These are phyloP conservation scores for Acanthosoma haemorrhoidale DNA, from an alignment of 2,888 invertebrate species.

Conservation along the genomic window DNA sequence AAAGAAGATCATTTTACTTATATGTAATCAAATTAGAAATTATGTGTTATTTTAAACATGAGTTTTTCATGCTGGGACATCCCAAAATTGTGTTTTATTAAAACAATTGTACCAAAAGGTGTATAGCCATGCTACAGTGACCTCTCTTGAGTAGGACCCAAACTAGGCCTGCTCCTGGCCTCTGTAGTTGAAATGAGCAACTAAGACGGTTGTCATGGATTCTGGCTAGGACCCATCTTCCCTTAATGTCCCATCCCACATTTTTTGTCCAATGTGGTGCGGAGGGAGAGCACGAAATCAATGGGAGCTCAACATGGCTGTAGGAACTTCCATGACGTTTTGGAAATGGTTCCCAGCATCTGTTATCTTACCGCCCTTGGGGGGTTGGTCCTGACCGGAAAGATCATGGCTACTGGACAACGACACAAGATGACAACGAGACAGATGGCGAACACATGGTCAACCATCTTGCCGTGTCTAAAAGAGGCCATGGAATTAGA, in stretches of 20 bases:
- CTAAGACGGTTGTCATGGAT: background rate
- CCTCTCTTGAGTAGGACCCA: background rate
- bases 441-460: background rate
- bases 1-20: no score
- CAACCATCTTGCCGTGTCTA: background rate
- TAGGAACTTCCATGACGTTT: background rate
- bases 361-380: background rate
- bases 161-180: background rate
- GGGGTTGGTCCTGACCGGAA: background rate
- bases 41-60: no score
- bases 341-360: background rate
- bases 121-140: no score
- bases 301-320: background rate
- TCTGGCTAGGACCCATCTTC: background rate
- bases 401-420: background rate
- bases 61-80: no score
- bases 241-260: background rate
- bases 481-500: no score
- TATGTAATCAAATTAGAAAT: no score
- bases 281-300: background rate
- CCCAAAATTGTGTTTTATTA: no score
- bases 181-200: background rate
- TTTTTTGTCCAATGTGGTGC: slow-evolving; percentile 1
- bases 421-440: background rate
- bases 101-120: no score